Base-by-base conservation (phyloP, 2,888 invertebrate genomes). In the Megaustenia siamemsis region DNA sequence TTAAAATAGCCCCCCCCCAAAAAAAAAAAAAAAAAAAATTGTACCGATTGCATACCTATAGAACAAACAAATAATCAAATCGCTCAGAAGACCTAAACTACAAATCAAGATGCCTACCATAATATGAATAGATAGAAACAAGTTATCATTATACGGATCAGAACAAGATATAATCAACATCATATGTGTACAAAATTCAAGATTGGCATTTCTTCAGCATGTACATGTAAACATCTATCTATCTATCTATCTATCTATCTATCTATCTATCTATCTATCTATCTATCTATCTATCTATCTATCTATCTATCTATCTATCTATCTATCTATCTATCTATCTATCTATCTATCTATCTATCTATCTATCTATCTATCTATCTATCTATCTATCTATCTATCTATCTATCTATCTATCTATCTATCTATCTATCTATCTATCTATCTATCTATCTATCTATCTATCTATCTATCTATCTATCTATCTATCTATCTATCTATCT, bases 281-380 rank as follows among this genome's bases (percentile, higher is more conserved):
- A 1, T 53, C 53, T 53, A 1, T 53, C 53, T 53, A 1, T 53
- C 53, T 53, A 1, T 53, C 53, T 53, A 1, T 53, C 53, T 53
- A 53, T 53, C 53, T 53, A 53, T 53, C 53, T 53, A 53, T 53
- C 53, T 53, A 53, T 53, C 53, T 53, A 53, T 53, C 53, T 53
- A 53, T 53, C 53, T 53, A 53, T 53, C 53, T 1, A 53, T 53
- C 53, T 1, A 53, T 53, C 53, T 1, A 53, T 53, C 53, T 1
- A 53, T 53, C 53, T 1, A 53, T 1, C 53, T 1, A 53, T 53
- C 53, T 1, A 53, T 53, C 53, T 1, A 53, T 53, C 53, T 1
- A 53, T 53, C 53, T 1, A 53, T 53, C 53, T 1, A 53, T 53
- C 53, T 53, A 53, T 53, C 53, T 53, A 53, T 53, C 53, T 53